Percentiles rank a stretch among this genome's conserved stretches.
These are phyloP conservation scores for Cynodonichthys magdalenae DNA, from an alignment of 2,797 vertebrate genomes.

Conservation along the genomic window DNA sequence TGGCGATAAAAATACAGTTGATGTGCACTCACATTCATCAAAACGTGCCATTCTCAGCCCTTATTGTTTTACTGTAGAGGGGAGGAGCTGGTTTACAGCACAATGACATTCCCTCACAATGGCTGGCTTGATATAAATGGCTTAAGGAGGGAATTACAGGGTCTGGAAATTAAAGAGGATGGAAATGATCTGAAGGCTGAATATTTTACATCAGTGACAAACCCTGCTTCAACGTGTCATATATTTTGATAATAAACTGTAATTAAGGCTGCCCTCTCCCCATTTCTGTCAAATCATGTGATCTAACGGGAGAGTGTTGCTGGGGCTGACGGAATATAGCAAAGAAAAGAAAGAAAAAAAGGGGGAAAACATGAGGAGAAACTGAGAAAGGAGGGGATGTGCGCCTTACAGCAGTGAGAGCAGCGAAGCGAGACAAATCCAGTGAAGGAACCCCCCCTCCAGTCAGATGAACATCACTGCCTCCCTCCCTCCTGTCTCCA, in stretches of 20 bases:
- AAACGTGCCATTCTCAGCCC: conserved; percentile 15
- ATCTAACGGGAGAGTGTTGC: conserved; percentile 79
- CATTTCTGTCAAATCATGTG: conserved; percentile 85
- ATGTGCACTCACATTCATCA: conserved; percentile 23
- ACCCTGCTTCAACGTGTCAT: conserved; percentile 26
- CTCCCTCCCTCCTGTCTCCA: conserved; percentile 58
- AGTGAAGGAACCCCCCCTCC: conserved; percentile 84
- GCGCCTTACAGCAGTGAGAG: conserved; percentile 60
- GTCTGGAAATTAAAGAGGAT: conserved; percentile 8
- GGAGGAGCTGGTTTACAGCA: conserved; percentile 23
- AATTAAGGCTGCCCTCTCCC: conserved; percentile 76
- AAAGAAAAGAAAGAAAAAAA: conserved; percentile 21
- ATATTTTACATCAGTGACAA: conserved; percentile 16
- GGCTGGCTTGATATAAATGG: conserved; percentile 30
- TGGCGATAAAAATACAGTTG: conserved; percentile 46
- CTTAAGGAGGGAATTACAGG: conserved; percentile 31
- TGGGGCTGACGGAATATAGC: conserved; percentile 72
- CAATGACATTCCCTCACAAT: conserved; percentile 46
- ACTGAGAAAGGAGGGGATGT: conserved; percentile 28
- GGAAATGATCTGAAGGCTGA: conserved; percentile 5
- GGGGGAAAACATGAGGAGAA: conserved; percentile 18
- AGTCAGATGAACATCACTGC: conserved; percentile 81
- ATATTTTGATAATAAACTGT: conserved; percentile 29
- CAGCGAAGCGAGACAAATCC: conserved; percentile 77
- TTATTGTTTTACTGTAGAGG: conserved; percentile 42